Conservation (phyloP, 2,888 invertebrate genomes). For the Tipula confusa region DNA sequence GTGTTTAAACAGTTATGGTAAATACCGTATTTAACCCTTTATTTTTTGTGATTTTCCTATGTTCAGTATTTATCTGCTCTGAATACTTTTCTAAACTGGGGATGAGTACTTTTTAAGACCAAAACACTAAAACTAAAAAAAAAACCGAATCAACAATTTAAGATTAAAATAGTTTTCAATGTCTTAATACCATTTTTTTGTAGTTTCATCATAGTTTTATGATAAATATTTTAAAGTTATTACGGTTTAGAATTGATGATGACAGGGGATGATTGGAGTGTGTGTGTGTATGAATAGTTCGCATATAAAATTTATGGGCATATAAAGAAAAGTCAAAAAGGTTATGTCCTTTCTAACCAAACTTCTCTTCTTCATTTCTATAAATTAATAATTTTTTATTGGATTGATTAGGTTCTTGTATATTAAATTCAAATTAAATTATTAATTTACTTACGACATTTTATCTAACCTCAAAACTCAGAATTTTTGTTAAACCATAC, state of each 20-base stretch:
- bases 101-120: background rate
- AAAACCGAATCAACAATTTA: background rate
- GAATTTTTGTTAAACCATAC: no score
- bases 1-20: conserved; percentile 3
- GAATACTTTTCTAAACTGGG: background rate
- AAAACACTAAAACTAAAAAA: background rate
- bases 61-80: background rate
- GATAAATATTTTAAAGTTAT: background rate
- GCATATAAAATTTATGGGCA: background rate
- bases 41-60: background rate
- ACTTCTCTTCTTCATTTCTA: background rate
- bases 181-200: background rate
- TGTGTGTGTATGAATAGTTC: no score
- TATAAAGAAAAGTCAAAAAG: background rate
- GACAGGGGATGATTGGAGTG: background rate
- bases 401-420: background rate
- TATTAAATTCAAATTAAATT: background rate
- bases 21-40: background rate
- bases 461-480: no score
- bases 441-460: background rate
- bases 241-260: background rate
- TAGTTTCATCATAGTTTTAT: no score
- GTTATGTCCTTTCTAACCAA: background rate
- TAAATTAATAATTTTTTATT: background rate
- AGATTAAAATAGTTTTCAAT: background rate